phyloP scores from a whole-genome alignment of 2,888 invertebrate genomes.

The Campaea margaritaria region DNA sequence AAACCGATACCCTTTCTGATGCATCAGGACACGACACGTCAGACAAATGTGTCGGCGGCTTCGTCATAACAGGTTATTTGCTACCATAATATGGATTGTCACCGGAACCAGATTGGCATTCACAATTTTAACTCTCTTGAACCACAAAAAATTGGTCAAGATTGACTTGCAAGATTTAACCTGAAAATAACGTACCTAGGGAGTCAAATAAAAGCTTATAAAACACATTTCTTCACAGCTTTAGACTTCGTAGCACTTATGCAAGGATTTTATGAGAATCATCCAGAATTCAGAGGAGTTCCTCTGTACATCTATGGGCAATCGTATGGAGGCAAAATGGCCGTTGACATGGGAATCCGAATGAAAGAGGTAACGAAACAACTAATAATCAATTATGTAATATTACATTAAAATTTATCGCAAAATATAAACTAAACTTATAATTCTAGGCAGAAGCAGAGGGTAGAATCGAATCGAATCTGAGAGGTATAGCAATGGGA shows the following conservation, averaged over 20 bases:
- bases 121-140: too few species aligned
- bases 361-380: constrained; percentile 79
- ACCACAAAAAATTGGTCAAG: too few species aligned
- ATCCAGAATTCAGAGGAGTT: constrained; percentile 89
- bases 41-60: too few species aligned
- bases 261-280: constrained; percentile 87
- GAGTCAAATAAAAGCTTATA: neutral
- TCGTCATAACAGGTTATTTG: too few species aligned
- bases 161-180: too few species aligned
- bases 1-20: too few species aligned
- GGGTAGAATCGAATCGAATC: constrained; percentile 87
- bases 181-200: too few species aligned
- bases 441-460: constrained; percentile 85
- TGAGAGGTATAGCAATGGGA: constrained; percentile 92
- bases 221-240: constrained; percentile 70
- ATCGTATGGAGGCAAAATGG: constrained; percentile 98
- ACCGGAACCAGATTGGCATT: too few species aligned
- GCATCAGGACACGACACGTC: too few species aligned
- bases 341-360: constrained; percentile 90
- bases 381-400: neutral
- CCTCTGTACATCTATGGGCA: constrained; percentile 95
- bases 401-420: neutral
- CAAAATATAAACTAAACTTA: neutral
- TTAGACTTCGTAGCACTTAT: constrained; percentile 90
- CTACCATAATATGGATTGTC: too few species aligned